These are phyloP conservation scores for Emydoidea blandingii DNA, from an alignment of 2,797 vertebrate genomes.

Conservation along the genomic window DNA sequence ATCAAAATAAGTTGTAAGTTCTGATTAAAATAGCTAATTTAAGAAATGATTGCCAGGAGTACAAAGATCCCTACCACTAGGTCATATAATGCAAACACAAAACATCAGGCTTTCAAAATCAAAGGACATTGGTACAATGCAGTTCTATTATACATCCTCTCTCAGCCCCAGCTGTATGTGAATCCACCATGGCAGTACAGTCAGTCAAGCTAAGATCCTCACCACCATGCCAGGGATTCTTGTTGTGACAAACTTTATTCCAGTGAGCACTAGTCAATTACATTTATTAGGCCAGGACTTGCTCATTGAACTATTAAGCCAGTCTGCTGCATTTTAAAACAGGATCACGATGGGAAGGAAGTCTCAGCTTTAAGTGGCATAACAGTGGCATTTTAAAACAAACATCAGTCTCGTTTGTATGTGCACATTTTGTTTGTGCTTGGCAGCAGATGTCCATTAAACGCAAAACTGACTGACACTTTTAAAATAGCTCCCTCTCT, in stretches of 20 bases:
- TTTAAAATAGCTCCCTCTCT: neutral
- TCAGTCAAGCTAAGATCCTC: neutral
- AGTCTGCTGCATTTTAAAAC: neutral
- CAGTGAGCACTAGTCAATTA: rapidly evolving
- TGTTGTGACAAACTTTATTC: neutral
- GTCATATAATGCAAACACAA: neutral
- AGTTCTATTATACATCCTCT: neutral
- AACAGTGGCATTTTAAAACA: neutral
- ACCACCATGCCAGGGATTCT: neutral
- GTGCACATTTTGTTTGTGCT: neutral
- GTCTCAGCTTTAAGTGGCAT: neutral
- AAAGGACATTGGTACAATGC: neutral
- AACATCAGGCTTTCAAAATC: neutral
- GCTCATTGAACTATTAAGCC: neutral
- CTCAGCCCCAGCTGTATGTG: rapidly evolving
- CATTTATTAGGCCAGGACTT: neutral
- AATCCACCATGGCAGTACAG: neutral
- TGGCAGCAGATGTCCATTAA: neutral
- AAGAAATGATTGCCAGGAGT: neutral
- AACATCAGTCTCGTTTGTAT: rapidly evolving
- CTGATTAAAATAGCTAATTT: neutral
- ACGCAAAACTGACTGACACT: neutral
- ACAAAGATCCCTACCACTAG: neutral
- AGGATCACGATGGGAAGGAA: neutral
- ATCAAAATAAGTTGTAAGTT: neutral